Evolutionary conservation across 2,888 invertebrate genomes (phyloP).

Genomic region (Zele albiditarsus): DNA sequence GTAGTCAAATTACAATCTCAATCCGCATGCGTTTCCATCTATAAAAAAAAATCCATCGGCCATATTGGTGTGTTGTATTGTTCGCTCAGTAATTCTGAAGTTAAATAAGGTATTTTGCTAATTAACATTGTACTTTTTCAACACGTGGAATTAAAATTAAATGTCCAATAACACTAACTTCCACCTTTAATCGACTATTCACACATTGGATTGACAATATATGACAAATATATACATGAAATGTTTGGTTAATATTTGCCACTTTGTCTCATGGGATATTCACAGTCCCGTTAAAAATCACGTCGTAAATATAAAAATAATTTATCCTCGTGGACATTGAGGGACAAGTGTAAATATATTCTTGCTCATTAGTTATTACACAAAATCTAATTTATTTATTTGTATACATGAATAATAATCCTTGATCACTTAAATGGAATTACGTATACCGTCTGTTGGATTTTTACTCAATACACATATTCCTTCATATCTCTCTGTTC

Average conservation of each 20-base stretch:
- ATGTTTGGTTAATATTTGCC: conserved; percentile 72
- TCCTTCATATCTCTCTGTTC: conserved; percentile 41
- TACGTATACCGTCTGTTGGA: conserved; percentile 50
- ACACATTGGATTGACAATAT: conserved; percentile 27
- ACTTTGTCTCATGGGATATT: conserved; percentile 67
- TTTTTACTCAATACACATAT: conserved; percentile 31
- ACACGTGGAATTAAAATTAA: conserved; percentile 25
- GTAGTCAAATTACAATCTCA: conserved; percentile 27
- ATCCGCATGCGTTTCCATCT: conserved; percentile 65
- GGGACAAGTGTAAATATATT: not conserved
- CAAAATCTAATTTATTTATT: conserved; percentile 2
- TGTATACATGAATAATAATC: conserved; percentile 20
- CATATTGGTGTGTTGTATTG: conserved; percentile 74
- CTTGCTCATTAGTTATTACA: not conserved
- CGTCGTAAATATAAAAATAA: conserved; percentile 52
- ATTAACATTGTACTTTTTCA: conserved; percentile 43
- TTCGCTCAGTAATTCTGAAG: conserved; percentile 71
- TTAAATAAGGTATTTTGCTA: conserved; percentile 68
- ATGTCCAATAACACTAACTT: conserved; percentile 17
- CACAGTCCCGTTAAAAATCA: conserved; percentile 51
- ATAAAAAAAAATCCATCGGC: conserved; percentile 70
- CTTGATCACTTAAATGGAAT: conserved; percentile 17
- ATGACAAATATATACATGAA: conserved; percentile 60
- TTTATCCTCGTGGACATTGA: conserved; percentile 8
- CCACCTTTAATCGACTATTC: conserved; percentile 8